Conservation (phyloP, 1,140 invertebrate species). For the Lepidurus apus region DNA sequence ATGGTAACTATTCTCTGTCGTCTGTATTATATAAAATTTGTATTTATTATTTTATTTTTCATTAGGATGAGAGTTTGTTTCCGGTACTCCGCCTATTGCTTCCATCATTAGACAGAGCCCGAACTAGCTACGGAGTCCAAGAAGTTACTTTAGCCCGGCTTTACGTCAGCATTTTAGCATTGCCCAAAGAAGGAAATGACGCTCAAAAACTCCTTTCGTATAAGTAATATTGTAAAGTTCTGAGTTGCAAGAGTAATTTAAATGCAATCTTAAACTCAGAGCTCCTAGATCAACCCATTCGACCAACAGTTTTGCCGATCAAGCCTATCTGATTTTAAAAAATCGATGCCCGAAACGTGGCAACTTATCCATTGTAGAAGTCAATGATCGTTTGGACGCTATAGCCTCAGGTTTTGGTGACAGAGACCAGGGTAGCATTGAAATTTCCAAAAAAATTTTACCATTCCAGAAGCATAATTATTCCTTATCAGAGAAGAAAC, state of each 20-base stretch:
- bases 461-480: not conserved
- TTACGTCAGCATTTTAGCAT: slow-evolving; percentile 60
- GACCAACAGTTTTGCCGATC: slow-evolving; percentile 66
- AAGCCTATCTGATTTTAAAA: slow-evolving; percentile 62
- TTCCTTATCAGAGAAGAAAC: slow-evolving; percentile 45
- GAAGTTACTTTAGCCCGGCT: slow-evolving; percentile 58
- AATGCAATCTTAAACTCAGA: slow-evolving; percentile 42
- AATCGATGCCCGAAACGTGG: slow-evolving; percentile 53
- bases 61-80: slow-evolving; percentile 48
- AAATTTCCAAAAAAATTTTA: not conserved
- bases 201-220: slow-evolving; percentile 59
- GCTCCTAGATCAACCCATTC: slow-evolving; percentile 43
- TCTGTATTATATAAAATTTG: not conserved
- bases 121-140: slow-evolving; percentile 61
- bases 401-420: slow-evolving; percentile 54
- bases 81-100: slow-evolving; percentile 64
- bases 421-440: slow-evolving; percentile 43
- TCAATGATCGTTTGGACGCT: slow-evolving; percentile 64
- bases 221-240: slow-evolving; percentile 42
- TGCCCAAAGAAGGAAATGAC: slow-evolving; percentile 59
- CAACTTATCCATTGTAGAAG: slow-evolving; percentile 54
- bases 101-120: slow-evolving; percentile 58
- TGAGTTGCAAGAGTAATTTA: not conserved
- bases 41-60: not conserved
- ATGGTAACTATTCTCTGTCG: not conserved